phyloP scores from a whole-genome alignment of 1,140 invertebrate species.

The Armadillidium nasatum region DNA sequence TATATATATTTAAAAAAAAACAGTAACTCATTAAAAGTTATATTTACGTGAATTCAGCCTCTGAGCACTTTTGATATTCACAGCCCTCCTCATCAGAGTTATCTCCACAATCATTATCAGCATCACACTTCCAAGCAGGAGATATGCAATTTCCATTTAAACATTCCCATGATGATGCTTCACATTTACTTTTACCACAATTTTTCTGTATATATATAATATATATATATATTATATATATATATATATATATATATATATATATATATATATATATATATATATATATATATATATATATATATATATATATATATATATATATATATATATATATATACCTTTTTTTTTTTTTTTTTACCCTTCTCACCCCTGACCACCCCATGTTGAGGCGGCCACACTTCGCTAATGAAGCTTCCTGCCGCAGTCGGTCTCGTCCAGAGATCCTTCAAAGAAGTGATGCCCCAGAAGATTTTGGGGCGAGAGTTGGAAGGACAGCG shows the following conservation, averaged over 20 bases:
- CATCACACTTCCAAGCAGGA: constrained; percentile 74
- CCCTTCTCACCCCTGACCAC: too few species aligned
- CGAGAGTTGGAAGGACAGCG: too few species aligned
- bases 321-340: too few species aligned
- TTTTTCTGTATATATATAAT: constrained; percentile 20
- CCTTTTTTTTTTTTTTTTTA: too few species aligned
- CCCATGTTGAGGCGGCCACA: too few species aligned
- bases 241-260: constrained; percentile 18
- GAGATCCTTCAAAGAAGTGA: too few species aligned
- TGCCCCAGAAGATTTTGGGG: too few species aligned
- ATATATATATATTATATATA: constrained; percentile 8
- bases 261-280: background rate
- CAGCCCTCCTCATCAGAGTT: constrained; percentile 74
- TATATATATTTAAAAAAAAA: too few species aligned
- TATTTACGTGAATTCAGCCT: constrained; percentile 46
- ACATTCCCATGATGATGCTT: constrained; percentile 53
- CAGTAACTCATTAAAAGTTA: background rate
- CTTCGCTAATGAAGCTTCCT: too few species aligned
- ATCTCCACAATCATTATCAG: constrained; percentile 74
- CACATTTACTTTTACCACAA: constrained; percentile 38
- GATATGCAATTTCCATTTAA: constrained; percentile 74
- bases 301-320: constrained; percentile 6
- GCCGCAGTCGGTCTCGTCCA: too few species aligned
- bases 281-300: constrained; percentile 18
- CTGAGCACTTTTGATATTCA: constrained; percentile 41